Conservation (phyloP, 2,888 invertebrate genomes). For the Spisula solida region DNA sequence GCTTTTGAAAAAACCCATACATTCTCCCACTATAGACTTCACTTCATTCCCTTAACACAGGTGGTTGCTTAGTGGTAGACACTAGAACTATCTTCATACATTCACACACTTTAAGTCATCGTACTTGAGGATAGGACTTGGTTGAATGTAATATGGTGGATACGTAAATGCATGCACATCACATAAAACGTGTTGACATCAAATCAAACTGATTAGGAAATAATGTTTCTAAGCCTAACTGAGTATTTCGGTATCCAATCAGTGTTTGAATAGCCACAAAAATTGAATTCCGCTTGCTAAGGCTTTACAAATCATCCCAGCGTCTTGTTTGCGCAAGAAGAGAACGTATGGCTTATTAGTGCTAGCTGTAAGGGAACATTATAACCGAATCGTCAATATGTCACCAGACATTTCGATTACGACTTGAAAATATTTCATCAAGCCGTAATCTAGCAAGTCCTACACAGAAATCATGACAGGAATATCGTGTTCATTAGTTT, state of each 20-base stretch:
- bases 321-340: neutral
- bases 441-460: neutral
- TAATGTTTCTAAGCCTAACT: neutral
- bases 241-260: neutral
- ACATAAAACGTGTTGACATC: neutral
- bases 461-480: neutral
- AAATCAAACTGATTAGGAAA: neutral
- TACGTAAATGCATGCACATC: no score
- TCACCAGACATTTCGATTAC: constrained; percentile 24
- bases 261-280: neutral
- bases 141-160: no score
- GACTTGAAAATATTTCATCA: constrained; percentile 22
- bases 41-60: no score
- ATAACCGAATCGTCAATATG: constrained; percentile 28
- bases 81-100: no score
- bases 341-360: neutral
- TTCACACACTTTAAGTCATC: no score
- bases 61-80: no score
- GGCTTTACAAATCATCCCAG: constrained; percentile 12
- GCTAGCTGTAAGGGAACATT: neutral
- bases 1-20: no score
- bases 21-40: no score
- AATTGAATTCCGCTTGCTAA: neutral
- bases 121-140: neutral
- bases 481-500: neutral